Evolutionary conservation across 2,113 vertebrate species (phyloP).

Genomic region (Hippolais icterina): DNA sequence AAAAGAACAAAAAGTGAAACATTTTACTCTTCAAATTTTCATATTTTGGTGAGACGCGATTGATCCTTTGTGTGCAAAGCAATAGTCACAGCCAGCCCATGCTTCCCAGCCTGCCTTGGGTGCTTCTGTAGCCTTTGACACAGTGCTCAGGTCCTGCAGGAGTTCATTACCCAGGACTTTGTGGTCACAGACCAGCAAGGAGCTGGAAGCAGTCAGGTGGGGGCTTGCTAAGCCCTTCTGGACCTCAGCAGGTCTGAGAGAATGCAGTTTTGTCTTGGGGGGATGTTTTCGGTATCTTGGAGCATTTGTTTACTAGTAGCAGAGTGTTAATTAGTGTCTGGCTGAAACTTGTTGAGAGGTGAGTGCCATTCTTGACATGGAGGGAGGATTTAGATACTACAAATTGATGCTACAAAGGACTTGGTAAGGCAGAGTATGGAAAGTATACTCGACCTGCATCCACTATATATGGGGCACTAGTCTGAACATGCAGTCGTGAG

Average conservation of each 20-base stretch:
- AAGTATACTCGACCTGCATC: not conserved
- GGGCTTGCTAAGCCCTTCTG: not conserved
- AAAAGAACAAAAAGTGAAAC: not conserved
- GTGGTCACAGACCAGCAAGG: not conserved
- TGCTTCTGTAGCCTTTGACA: not conserved
- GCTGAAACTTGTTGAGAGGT: not conserved
- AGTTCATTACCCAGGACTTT: not conserved
- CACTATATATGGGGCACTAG: rapidly evolving
- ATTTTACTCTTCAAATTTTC: not conserved
- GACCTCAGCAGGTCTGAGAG: not conserved
- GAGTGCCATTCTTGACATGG: not conserved
- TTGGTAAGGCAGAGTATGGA: not conserved
- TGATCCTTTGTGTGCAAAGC: not conserved
- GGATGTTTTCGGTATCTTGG: not conserved
- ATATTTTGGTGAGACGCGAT: rapidly evolving
- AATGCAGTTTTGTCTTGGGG: not conserved
- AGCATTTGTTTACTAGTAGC: not conserved
- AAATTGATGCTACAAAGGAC: not conserved
- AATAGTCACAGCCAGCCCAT: not conserved
- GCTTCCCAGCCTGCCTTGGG: not conserved
- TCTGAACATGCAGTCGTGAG: not conserved
- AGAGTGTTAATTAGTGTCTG: not conserved
- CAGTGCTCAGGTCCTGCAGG: not conserved
- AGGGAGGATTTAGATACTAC: not conserved
- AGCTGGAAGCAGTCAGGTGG: not conserved